Evolutionary conservation across 2,888 invertebrate species (phyloP).

Genomic region (Polyommatus iphigenia): DNA sequence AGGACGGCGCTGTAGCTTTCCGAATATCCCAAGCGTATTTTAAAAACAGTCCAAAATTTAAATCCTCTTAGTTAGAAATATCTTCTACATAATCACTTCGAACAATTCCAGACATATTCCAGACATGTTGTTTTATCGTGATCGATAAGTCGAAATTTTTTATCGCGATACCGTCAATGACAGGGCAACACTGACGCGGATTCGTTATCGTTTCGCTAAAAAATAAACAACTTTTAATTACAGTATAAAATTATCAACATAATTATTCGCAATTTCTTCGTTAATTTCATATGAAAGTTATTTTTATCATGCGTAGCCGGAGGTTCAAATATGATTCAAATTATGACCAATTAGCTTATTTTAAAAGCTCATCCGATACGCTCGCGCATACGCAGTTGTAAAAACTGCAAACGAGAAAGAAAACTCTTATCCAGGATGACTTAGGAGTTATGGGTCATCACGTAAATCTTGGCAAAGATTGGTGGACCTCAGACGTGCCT

Average conservation of each 20-base stretch:
- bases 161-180: neutral
- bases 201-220: neutral
- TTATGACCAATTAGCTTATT: no score
- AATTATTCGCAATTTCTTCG: neutral
- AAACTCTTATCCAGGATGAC: no score
- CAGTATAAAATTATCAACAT: neutral
- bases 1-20: no score
- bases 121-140: slow-evolving; percentile 19
- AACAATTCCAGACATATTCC: neutral
- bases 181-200: neutral
- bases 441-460: no score
- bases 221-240: neutral
- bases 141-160: neutral
- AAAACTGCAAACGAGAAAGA: no score
- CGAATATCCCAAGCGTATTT: no score
- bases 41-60: no score
- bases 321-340: neutral
- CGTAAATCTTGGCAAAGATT: no score
- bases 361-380: no score
- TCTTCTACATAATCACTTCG: neutral
- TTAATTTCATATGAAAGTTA: neutral
- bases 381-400: no score
- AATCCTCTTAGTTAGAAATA: neutral
- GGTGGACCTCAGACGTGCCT: no score
- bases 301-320: neutral